A percentile compares a stretch with the other conserved stretches of the same genome.
Evolutionary conservation across 2,888 invertebrate species (phyloP).

Genomic region (Drosophila rubida): DNA sequence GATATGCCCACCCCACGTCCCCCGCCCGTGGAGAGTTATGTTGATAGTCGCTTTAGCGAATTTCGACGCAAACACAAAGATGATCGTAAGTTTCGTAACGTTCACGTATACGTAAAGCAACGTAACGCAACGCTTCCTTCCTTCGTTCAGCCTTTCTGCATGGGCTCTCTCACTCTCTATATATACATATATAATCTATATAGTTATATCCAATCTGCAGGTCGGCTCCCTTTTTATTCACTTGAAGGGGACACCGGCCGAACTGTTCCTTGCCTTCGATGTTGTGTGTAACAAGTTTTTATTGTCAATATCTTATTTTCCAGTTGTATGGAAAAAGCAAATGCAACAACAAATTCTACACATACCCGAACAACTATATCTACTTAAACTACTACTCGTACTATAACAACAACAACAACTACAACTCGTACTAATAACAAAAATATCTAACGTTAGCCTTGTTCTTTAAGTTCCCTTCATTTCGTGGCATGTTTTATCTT

Average conservation of each 20-base stretch:
- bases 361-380: not conserved
- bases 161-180: slow-evolving; percentile 33
- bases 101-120: slow-evolving; percentile 10
- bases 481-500: slow-evolving; percentile 77
- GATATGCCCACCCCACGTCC: slow-evolving; percentile 83
- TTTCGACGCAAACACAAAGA: slow-evolving; percentile 89
- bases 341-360: slow-evolving; percentile 50
- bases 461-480: slow-evolving; percentile 76
- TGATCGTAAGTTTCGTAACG: slow-evolving; percentile 87
- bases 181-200: slow-evolving; percentile 14
- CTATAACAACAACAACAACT: slow-evolving; percentile 18
- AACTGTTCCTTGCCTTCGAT: slow-evolving; percentile 76
- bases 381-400: slow-evolving; percentile 14
- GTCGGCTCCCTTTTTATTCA: slow-evolving; percentile 45
- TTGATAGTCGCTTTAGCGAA: slow-evolving; percentile 84
- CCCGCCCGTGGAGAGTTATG: slow-evolving; percentile 82
- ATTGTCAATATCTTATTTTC: slow-evolving; percentile 72
- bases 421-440: not conserved
- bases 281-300: slow-evolving; percentile 78
- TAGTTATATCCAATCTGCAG: slow-evolving; percentile 40
- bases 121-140: slow-evolving; percentile 14
- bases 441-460: slow-evolving; percentile 62
- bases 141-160: slow-evolving; percentile 42
- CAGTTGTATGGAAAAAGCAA: slow-evolving; percentile 78
- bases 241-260: slow-evolving; percentile 48